phyloP scores from a whole-genome alignment of 2,113 vertebrate genomes.

The Cairina moschata region DNA sequence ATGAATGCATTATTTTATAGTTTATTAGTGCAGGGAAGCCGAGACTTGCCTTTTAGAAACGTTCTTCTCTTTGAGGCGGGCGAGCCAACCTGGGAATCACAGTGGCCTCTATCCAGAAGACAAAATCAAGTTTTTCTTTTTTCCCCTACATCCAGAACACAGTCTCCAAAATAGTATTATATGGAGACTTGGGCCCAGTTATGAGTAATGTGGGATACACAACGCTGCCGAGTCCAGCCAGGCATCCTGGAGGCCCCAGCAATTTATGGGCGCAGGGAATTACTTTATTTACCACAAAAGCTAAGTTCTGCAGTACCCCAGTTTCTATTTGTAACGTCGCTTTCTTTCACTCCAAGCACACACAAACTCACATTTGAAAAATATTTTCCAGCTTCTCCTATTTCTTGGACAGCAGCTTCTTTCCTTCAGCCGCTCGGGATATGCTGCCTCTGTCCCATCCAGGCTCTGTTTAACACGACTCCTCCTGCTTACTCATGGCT shows the following conservation, averaged over 20 bases:
- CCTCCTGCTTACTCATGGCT: slow-evolving; percentile 50
- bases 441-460: background rate
- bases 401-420: slow-evolving; percentile 32
- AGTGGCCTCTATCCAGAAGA: background rate
- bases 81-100: background rate
- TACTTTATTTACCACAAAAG: background rate
- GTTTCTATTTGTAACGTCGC: slow-evolving; percentile 6
- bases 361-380: slow-evolving; percentile 38
- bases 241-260: background rate
- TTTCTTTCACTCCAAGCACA: slow-evolving; percentile 13
- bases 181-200: background rate
- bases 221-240: background rate
- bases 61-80: background rate
- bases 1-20: background rate
- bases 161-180: background rate
- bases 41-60: background rate
- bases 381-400: slow-evolving; percentile 67
- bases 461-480: background rate
- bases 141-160: background rate
- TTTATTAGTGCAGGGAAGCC: background rate
- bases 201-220: background rate
- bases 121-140: background rate
- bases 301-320: background rate
- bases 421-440: background rate
- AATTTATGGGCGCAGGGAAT: background rate